Percentiles rank a stretch among this genome's conserved stretches.
phyloP scores from a whole-genome alignment of 92 coral and sea anemone species.

The Epizoanthus fatuus region DNA sequence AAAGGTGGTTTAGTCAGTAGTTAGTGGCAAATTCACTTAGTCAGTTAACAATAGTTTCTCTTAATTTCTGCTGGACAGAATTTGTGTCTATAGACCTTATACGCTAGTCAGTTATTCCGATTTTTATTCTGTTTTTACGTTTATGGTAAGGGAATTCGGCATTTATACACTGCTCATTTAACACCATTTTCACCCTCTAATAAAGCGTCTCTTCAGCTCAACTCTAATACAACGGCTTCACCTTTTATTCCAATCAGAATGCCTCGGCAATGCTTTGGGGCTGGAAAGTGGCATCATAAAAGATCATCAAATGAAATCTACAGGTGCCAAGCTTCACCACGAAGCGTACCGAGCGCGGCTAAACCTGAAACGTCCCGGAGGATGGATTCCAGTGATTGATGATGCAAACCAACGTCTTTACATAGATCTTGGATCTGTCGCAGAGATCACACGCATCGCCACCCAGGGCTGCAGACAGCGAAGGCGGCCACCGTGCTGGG shows the following conservation, averaged over 20 bases:
- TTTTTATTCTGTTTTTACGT: too few relatives aligned
- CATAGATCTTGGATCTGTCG: neutral
- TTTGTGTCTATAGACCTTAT: too few relatives aligned
- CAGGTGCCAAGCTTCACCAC: neutral
- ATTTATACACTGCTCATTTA: too few relatives aligned
- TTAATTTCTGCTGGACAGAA: too few relatives aligned
- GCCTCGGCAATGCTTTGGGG: slow-evolving; percentile 26
- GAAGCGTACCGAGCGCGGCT: neutral
- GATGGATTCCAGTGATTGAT: slow-evolving; percentile 10
- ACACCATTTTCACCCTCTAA: too few relatives aligned
- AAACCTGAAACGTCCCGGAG: neutral
- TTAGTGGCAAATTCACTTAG: too few relatives aligned
- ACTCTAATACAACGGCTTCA: too few relatives aligned
- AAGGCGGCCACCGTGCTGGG: neutral
- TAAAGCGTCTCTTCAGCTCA: too few relatives aligned
- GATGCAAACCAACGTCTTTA: neutral
- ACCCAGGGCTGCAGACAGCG: slow-evolving; percentile 4
- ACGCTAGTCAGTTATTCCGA: too few relatives aligned
- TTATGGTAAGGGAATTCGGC: too few relatives aligned
- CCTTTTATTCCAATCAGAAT: neutral
- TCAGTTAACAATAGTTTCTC: too few relatives aligned
- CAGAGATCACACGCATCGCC: slow-evolving; percentile 11
- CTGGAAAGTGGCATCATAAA: slow-evolving; percentile 21
- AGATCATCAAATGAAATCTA: slow-evolving; percentile 9
- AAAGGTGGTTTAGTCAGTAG: too few relatives aligned